These are phyloP conservation scores for Onychorhynchus coronatus DNA, from an alignment of 2,113 vertebrate genomes.

Conservation along the genomic window DNA sequence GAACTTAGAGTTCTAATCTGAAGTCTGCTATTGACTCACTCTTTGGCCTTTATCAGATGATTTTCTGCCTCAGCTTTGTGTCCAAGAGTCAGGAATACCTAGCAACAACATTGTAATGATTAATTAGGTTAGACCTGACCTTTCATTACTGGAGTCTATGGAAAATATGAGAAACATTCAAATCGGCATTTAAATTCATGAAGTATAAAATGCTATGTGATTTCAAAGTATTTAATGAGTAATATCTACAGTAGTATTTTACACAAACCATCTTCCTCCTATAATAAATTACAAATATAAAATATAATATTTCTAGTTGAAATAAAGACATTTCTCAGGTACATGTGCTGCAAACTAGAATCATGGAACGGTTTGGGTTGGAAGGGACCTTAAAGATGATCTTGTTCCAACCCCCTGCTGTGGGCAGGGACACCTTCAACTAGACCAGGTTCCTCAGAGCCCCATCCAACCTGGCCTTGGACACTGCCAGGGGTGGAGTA, in stretches of 20 bases:
- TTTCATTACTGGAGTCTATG: neutral
- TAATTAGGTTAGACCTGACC: neutral
- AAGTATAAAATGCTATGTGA: neutral
- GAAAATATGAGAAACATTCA: neutral
- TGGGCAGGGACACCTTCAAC: neutral
- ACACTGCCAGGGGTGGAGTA: neutral
- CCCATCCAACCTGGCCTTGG: neutral
- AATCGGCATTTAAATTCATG: neutral
- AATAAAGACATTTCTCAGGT: neutral
- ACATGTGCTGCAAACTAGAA: neutral
- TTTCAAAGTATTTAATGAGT: neutral
- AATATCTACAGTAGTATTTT: neutral
- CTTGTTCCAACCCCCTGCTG: neutral
- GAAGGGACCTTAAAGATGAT: neutral
- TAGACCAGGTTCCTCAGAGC: neutral
- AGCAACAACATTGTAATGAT: neutral
- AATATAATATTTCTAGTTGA: neutral
- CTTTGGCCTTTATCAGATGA: neutral
- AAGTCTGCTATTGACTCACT: slow-evolving; percentile 17
- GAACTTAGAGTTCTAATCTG: neutral
- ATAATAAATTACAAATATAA: neutral
- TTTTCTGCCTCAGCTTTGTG: neutral
- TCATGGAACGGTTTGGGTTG: neutral
- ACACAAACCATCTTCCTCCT: neutral
- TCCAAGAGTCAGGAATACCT: neutral